Conservation (phyloP, 1,140 invertebrate species). For the Tachypleus tridentatus region DNA sequence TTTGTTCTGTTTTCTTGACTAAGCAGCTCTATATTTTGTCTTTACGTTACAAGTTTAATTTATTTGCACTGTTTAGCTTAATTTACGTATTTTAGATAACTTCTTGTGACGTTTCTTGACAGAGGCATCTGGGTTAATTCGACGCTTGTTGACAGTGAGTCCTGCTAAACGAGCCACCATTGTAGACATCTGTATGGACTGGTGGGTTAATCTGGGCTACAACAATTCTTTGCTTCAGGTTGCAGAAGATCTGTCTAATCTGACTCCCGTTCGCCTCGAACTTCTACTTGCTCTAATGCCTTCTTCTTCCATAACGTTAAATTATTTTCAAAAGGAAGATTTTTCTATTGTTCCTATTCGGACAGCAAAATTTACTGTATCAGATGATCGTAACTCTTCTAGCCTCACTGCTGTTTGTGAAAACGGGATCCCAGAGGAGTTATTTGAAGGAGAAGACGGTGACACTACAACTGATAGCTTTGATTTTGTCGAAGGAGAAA, state of each 20-base stretch:
- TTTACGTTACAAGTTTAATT: neutral
- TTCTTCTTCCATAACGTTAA: slow-evolving; percentile 9
- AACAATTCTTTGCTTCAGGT: slow-evolving; percentile 65
- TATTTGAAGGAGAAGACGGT: slow-evolving; percentile 13
- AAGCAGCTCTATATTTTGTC: neutral
- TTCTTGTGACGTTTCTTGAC: slow-evolving; percentile 11
- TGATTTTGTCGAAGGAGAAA: slow-evolving; percentile 13
- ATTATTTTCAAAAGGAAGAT: slow-evolving; percentile 31
- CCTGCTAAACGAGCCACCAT: slow-evolving; percentile 80
- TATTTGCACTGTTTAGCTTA: neutral
- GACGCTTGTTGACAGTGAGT: slow-evolving; percentile 84
- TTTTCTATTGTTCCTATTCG: too few relatives aligned
- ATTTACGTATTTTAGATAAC: slow-evolving; percentile 1
- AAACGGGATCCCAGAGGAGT: slow-evolving; percentile 7
- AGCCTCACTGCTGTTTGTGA: slow-evolving; percentile 36
- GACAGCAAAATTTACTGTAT: too few relatives aligned
- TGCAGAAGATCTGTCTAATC: slow-evolving; percentile 71
- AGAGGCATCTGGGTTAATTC: slow-evolving; percentile 86
- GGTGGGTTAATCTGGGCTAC: slow-evolving; percentile 79
- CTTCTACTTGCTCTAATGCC: slow-evolving; percentile 45
- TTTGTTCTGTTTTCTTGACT: too few relatives aligned
- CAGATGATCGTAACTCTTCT: neutral
- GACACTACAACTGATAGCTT: slow-evolving; percentile 20
- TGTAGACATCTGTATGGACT: slow-evolving; percentile 81
- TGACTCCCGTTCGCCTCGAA: slow-evolving; percentile 74